Conservation (phyloP, 2,113 vertebrate species). For the Aleadryas rufinucha region DNA sequence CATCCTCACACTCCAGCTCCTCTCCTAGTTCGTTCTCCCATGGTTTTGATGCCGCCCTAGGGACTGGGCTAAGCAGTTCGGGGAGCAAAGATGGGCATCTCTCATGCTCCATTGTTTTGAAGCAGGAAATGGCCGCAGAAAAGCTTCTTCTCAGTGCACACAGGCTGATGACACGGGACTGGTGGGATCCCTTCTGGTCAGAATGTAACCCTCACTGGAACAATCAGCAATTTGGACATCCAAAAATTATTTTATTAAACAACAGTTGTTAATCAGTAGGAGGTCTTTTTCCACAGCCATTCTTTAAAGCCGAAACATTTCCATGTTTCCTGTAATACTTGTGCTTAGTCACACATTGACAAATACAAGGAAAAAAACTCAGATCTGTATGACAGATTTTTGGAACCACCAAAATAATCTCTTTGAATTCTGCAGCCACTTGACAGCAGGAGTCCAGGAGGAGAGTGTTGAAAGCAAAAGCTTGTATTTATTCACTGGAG, state of each 20-base stretch:
- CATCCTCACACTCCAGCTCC: not conserved
- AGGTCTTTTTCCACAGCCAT: conserved; percentile 54
- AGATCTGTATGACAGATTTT: conserved; percentile 40
- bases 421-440: conserved; percentile 33
- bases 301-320: conserved; percentile 45
- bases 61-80: not conserved
- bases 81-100: not conserved
- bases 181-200: conserved; percentile 36
- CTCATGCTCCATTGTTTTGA: conserved; percentile 12
- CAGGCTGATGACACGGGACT: not conserved
- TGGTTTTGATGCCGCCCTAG: not conserved
- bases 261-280: conserved; percentile 53
- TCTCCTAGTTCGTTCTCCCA: not conserved
- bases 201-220: conserved; percentile 38
- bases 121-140: conserved; percentile 15
- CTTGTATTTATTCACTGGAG: conserved; percentile 6
- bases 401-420: not conserved
- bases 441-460: conserved; percentile 23
- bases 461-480: conserved; percentile 22
- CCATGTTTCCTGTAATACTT: conserved; percentile 64
- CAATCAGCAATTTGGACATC: conserved; percentile 56
- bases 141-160: conserved; percentile 2
- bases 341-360: conserved; percentile 57
- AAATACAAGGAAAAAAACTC: conserved; percentile 23
- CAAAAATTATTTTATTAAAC: conserved; percentile 46